Evolutionary conservation across 2,113 vertebrate species (phyloP), one percentile per base, ranked within the genome.

Genomic region (Nanger granti): DNA sequence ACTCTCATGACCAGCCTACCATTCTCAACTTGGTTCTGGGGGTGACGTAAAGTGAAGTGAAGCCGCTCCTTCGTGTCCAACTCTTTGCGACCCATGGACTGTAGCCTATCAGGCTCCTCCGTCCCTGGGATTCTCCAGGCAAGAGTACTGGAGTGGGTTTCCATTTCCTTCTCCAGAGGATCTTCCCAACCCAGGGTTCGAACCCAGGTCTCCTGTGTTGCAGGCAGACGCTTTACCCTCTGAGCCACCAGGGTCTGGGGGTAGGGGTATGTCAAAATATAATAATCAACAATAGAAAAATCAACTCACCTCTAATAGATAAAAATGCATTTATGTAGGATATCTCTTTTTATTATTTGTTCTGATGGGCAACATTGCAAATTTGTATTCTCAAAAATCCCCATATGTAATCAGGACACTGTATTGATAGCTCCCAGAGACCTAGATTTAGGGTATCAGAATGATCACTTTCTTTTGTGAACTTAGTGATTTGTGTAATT

Each of bases 331-430:
- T 89, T 15, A n/a, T 73, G 34, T 79, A 41, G 10, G 22, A 34
- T 91, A 8, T 54, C 86, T 60, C 41, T 93, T 97, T 93, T 59
- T 55, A 49, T 93, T 31, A 76, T 87, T 94, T 89, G 34, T 87
- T 96, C 55, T 31, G 66, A 14, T 49, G 14, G 12, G 28, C 26
- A 93, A 7, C 26, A 49, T 0, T 29, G 8, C 41, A 89, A 54
- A 90, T 62, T 22, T 1, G 5, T 86, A 84, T 82, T 64, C 47
- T 69, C 28, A 87, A 94, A 87, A 85, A 87, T 80, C 7, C 31
- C 6, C 17, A 7, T 41, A 1, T 64, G 17, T 79, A 64, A 87
- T 89, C 44, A 89, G 18, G 44, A 62, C 34, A 49, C n/a, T 52
- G 14, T 79, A 44, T 44, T 79, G 73, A 28, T 79, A 9, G 34